These are phyloP conservation scores for Scomber japonicus DNA, from an alignment of 2,113 vertebrate genomes.

Conservation along the genomic window DNA sequence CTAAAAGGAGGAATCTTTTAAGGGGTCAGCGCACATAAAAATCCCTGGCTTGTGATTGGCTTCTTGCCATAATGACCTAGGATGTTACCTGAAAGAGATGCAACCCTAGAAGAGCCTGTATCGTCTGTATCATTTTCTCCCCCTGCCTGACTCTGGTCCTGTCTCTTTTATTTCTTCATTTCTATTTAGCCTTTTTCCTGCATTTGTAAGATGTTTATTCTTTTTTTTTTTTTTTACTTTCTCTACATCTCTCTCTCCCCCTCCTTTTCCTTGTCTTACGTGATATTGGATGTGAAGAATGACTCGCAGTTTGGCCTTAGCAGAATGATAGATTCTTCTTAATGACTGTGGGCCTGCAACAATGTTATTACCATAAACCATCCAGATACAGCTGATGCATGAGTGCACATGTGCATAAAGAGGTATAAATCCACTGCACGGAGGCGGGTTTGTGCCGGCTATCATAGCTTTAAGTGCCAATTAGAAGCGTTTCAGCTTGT, in stretches of 20 bases:
- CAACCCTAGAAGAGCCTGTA: background rate
- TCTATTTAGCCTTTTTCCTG: background rate
- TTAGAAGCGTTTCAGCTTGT: constrained; percentile 60
- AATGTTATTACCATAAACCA: constrained; percentile 74
- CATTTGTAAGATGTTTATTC: constrained; percentile 24
- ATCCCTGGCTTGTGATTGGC: constrained; percentile 39
- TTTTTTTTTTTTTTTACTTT: background rate
- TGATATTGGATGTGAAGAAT: constrained; percentile 62
- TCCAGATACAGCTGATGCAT: constrained; percentile 63
- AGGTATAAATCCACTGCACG: constrained; percentile 53
- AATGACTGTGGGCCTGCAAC: constrained; percentile 64
- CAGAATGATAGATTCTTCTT: constrained; percentile 71
- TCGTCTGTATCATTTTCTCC: background rate
- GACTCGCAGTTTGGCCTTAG: constrained; percentile 57
- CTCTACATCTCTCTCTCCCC: background rate
- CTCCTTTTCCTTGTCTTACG: background rate
- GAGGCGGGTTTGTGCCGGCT: constrained; percentile 44
- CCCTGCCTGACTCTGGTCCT: constrained; percentile 7
- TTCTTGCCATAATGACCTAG: constrained; percentile 43
- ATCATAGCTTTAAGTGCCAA: constrained; percentile 61
- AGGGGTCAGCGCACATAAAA: constrained; percentile 32
- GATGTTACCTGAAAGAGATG: constrained; percentile 28
- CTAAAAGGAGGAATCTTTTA: constrained; percentile 17
- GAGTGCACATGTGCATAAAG: constrained; percentile 69
- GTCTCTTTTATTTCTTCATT: constrained; percentile 12